Conservation (phyloP, 92 coral and sea anemone species). For the Siderastrea radians region DNA sequence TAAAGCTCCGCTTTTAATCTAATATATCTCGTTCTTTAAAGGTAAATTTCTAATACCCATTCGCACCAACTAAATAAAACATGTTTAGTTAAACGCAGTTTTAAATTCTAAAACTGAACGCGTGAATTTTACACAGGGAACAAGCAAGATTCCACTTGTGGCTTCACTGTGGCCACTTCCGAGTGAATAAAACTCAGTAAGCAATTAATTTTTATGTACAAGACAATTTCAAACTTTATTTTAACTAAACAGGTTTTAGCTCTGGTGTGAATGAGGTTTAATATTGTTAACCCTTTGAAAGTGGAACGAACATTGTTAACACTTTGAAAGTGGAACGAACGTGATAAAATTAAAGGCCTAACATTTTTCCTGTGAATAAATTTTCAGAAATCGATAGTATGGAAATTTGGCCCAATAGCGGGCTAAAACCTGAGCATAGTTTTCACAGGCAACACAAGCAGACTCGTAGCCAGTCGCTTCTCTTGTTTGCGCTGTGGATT, state of each 20-base stretch:
- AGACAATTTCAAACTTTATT: not conserved
- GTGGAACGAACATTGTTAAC: no score
- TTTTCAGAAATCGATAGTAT: no score
- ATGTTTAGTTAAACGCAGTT: not conserved
- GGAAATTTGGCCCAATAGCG: no score
- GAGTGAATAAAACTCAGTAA: constrained; percentile 17
- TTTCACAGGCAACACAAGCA: no score
- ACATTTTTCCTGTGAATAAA: no score
- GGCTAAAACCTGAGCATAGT: no score
- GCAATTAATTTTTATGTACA: not conserved
- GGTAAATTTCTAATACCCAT: not conserved
- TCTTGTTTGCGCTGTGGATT: no score
- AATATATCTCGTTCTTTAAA: not conserved
- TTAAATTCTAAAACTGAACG: not conserved
- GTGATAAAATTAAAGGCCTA: no score
- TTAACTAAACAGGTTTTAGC: not conserved
- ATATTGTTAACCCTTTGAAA: no score
- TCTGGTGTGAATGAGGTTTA: not conserved
- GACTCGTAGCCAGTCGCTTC: no score
- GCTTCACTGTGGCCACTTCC: not conserved
- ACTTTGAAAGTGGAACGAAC: no score
- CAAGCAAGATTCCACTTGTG: constrained; percentile 7
- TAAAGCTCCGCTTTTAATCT: no score
- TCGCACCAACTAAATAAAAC: not conserved
- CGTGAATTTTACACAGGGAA: constrained; percentile 13